Evolutionary conservation across 2,888 invertebrate genomes (phyloP).

Genomic region (Tiphia femorata): DNA sequence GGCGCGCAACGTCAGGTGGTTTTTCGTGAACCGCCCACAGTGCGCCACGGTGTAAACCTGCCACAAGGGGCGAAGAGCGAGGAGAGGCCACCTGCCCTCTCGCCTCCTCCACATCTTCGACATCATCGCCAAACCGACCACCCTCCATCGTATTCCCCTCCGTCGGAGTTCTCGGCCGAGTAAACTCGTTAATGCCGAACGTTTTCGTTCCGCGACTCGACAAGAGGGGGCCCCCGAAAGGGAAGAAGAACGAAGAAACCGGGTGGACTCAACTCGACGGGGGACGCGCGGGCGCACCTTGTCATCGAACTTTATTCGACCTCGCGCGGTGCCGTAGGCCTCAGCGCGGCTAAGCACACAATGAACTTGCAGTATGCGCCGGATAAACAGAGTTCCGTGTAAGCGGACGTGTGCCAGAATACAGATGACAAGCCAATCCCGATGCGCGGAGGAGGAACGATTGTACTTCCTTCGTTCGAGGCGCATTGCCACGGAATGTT

Average conservation of each 20-base stretch:
- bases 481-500: background rate
- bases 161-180: slow-evolving; percentile 15
- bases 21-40: slow-evolving; percentile 54
- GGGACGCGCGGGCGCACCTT: no score
- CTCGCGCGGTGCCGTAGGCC: background rate
- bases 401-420: slow-evolving; percentile 4
- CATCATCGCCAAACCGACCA: slow-evolving; percentile 1
- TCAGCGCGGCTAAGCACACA: slow-evolving; percentile 8
- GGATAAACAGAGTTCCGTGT: slow-evolving; percentile 5
- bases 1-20: slow-evolving; percentile 50
- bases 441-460: slow-evolving; percentile 1
- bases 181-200: slow-evolving; percentile 14
- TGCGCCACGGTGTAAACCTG: slow-evolving; percentile 22
- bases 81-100: background rate
- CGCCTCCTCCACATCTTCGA: slow-evolving; percentile 4
- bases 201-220: no score
- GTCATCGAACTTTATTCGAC: slow-evolving; percentile 10
- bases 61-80: slow-evolving; percentile 9
- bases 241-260: no score
- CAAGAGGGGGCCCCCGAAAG: no score
- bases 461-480: slow-evolving; percentile 6
- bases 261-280: no score
- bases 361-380: slow-evolving; percentile 13
- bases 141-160: background rate
- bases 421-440: background rate